phyloP scores from a whole-genome alignment of 2,888 invertebrate genomes.

The Folsomia candida region DNA sequence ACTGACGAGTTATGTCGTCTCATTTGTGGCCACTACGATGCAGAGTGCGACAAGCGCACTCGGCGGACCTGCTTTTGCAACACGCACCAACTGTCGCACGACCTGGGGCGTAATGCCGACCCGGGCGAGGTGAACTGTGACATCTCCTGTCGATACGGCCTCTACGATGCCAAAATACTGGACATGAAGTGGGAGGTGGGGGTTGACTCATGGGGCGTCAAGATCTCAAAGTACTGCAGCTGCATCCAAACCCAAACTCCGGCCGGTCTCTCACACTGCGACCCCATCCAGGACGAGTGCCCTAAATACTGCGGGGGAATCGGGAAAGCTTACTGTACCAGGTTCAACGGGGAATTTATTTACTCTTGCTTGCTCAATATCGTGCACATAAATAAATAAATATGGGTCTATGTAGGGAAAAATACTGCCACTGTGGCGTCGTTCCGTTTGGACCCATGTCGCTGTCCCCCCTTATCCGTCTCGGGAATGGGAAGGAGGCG shows the following conservation, averaged over 20 bases:
- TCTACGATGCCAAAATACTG: constrained; percentile 23
- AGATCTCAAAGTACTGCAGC: constrained; percentile 30
- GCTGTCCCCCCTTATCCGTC: constrained; percentile 19
- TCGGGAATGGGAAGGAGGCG: constrained; percentile 28
- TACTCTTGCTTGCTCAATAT: too few relatives aligned
- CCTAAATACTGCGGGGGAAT: constrained; percentile 25
- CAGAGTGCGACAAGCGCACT: constrained; percentile 28
- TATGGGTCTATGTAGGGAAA: too few relatives aligned
- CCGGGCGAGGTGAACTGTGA: constrained; percentile 35
- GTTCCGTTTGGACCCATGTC: neutral
- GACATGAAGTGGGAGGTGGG: constrained; percentile 30
- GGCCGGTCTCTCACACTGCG: constrained; percentile 31
- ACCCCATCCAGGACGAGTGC: constrained; percentile 27
- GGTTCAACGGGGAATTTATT: too few relatives aligned
- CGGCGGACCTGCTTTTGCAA: constrained; percentile 34
- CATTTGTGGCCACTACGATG: constrained; percentile 32
- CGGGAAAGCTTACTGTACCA: too few relatives aligned
- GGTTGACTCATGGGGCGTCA: constrained; percentile 21
- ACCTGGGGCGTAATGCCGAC: constrained; percentile 29
- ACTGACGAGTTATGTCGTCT: constrained; percentile 34
- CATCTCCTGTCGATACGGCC: constrained; percentile 28
- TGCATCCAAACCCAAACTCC: constrained; percentile 35
- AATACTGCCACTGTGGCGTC: constrained; percentile 27
- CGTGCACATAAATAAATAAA: too few relatives aligned
- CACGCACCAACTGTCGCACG: constrained; percentile 31